phyloP scores from a whole-genome alignment of 2,797 vertebrate species.

The Pelobates cultripes region DNA sequence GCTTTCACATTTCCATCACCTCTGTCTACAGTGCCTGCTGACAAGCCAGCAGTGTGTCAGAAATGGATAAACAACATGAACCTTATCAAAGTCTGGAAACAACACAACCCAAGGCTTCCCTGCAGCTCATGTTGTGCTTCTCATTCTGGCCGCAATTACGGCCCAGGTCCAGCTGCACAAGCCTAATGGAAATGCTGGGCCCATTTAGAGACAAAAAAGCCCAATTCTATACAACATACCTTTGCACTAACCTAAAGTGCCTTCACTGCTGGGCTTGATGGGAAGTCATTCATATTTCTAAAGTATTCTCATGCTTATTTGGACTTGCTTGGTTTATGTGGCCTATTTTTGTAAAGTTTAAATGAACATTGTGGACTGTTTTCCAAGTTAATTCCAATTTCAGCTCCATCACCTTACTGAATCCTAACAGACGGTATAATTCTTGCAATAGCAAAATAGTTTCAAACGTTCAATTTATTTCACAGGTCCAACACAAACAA shows the following conservation, averaged over 20 bases:
- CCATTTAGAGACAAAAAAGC: constrained; percentile 66
- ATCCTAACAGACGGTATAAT: no score
- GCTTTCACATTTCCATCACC: constrained; percentile 66
- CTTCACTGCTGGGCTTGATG: constrained; percentile 47
- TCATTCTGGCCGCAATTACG: constrained; percentile 69
- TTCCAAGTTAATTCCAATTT: no score
- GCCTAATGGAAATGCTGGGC: constrained; percentile 64
- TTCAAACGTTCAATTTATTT: no score
- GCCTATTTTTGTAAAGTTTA: no score
- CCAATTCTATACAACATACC: constrained; percentile 64
- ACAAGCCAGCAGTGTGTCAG: constrained; percentile 64
- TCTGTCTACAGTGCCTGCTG: constrained; percentile 65
- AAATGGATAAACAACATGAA: constrained; percentile 64
- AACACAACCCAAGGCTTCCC: constrained; percentile 63
- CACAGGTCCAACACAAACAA: no score
- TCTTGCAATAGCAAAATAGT: no score
- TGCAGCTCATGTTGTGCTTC: constrained; percentile 61
- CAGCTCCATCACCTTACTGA: no score
- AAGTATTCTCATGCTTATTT: no score
- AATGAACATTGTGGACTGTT: no score
- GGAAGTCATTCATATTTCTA: constrained; percentile 52
- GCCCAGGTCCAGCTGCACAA: constrained; percentile 71
- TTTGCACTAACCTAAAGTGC: constrained; percentile 62
- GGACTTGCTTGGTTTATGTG: no score
- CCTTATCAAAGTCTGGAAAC: constrained; percentile 66